Conservation (phyloP, 2,797 vertebrate species). For the Pipistrellus pygmaeus region DNA sequence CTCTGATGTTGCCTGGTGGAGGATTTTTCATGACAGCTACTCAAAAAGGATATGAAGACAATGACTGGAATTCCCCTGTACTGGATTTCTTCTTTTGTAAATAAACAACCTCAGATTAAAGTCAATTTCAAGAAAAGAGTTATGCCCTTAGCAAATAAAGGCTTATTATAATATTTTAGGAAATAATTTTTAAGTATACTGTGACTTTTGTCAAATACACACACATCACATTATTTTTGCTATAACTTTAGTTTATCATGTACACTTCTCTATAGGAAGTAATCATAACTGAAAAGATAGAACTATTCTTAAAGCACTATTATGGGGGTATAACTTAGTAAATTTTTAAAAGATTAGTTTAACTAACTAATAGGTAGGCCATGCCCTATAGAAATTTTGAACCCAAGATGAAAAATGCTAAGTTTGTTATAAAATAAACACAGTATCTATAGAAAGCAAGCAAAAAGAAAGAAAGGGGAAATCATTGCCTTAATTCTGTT, state of each 20-base stretch:
- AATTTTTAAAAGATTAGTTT: neutral
- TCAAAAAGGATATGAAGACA: neutral
- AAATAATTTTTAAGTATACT: neutral
- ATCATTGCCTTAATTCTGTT: neutral
- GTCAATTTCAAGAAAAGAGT: neutral
- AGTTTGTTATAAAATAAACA: neutral
- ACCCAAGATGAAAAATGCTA: neutral
- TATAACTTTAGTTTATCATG: neutral
- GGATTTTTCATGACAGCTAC: neutral
- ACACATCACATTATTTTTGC: neutral
- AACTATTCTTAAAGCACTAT: neutral
- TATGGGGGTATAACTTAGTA: neutral
- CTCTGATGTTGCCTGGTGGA: neutral
- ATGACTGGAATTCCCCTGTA: neutral
- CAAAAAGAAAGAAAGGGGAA: neutral
- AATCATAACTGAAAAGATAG: neutral
- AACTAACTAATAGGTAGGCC: neutral
- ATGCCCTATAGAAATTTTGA: neutral
- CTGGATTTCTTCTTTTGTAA: neutral
- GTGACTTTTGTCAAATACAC: neutral
- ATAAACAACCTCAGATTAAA: neutral
- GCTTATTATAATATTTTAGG: constrained; percentile 10
- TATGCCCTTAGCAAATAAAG: neutral
- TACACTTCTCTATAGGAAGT: neutral
- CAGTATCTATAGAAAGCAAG: neutral